phyloP scores from a whole-genome alignment of 2,113 vertebrate species.

The Polypterus bichir region DNA sequence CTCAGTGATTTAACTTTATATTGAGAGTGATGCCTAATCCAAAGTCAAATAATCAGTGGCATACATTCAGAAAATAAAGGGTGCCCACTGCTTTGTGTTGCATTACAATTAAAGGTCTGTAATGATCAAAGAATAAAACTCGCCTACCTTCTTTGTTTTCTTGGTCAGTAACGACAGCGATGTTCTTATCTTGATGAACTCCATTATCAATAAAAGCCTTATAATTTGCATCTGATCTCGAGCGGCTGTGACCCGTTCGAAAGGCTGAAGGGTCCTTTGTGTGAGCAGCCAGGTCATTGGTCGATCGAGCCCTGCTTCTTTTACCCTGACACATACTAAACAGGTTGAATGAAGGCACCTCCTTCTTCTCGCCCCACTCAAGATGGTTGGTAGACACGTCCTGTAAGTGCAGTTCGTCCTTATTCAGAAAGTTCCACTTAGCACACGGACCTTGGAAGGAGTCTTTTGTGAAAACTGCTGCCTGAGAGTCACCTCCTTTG shows the following conservation, averaged over 20 bases:
- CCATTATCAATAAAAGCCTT: conserved; percentile 49
- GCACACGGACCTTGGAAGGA: conserved; percentile 44
- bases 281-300: conserved; percentile 74
- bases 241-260: conserved; percentile 78
- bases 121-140: too few relatives aligned
- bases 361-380: conserved; percentile 63
- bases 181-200: conserved; percentile 48
- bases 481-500: conserved; percentile 24
- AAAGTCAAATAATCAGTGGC: too few relatives aligned
- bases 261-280: conserved; percentile 60
- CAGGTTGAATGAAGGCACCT: conserved; percentile 53
- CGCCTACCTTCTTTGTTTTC: conserved; percentile 73
- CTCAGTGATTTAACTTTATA: too few relatives aligned
- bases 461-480: conserved; percentile 38
- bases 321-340: conserved; percentile 67
- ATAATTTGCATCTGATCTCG: conserved; percentile 69
- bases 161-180: conserved; percentile 50
- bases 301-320: conserved; percentile 67
- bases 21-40: too few relatives aligned
- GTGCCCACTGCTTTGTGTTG: too few relatives aligned
- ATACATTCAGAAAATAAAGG: too few relatives aligned
- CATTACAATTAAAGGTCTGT: too few relatives aligned
- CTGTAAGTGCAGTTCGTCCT: conserved; percentile 49
- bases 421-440: conserved; percentile 68
- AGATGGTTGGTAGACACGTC: conserved; percentile 57